Percentiles rank a stretch among this genome's conserved stretches.
phyloP scores from a whole-genome alignment of 2,797 vertebrate genomes.

The Danionella dracula region DNA sequence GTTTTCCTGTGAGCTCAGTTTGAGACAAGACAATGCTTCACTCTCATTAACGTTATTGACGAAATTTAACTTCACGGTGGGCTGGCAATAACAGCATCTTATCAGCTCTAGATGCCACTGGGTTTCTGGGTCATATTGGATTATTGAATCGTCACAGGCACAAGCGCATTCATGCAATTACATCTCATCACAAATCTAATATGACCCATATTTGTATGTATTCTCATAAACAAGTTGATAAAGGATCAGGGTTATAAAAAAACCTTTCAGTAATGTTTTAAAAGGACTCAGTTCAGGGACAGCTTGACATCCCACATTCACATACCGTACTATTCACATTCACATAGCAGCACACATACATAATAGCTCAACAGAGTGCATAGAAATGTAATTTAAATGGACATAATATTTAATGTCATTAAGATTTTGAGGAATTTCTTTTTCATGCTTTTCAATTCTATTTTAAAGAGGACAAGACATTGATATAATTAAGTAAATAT shows the following conservation, averaged over 20 bases:
- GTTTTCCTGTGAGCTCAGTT: not conserved
- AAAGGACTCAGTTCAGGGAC: too few relatives aligned
- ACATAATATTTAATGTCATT: too few relatives aligned
- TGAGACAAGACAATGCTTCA: not conserved
- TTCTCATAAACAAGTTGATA: not conserved
- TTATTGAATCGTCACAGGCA: not conserved
- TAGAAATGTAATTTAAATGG: too few relatives aligned
- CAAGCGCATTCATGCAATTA: not conserved
- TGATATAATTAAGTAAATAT: too few relatives aligned
- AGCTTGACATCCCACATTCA: too few relatives aligned
- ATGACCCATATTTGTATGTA: not conserved
- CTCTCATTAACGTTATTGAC: slow-evolving; percentile 7
- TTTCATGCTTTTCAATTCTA: too few relatives aligned
- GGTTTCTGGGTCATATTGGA: slow-evolving; percentile 15
- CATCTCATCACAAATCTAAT: not conserved
- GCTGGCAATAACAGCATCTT: not conserved
- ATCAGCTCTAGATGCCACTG: not conserved
- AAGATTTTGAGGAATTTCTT: too few relatives aligned
- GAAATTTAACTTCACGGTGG: not conserved
- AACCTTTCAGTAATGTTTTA: too few relatives aligned
- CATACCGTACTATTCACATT: too few relatives aligned
- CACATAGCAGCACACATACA: too few relatives aligned
- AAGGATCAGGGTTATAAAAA: not conserved
- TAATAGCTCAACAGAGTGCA: too few relatives aligned
- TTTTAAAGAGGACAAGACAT: too few relatives aligned